phyloP scores from a whole-genome alignment of 2,888 invertebrate species.

The Pachycephus smyrnensis region DNA sequence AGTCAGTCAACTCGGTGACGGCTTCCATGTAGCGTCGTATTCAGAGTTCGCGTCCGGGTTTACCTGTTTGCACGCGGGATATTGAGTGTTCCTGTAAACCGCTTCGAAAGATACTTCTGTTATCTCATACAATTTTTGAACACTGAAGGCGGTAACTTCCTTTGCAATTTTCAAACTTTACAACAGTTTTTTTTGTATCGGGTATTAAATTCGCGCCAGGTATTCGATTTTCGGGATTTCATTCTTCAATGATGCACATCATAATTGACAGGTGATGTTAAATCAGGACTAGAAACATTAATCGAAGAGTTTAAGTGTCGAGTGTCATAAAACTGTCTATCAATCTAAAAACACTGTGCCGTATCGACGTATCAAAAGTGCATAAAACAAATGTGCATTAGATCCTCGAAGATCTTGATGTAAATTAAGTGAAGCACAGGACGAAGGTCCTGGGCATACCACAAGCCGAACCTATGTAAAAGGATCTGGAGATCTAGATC shows the following conservation, averaged over 20 bases:
- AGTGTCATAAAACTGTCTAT: not conserved
- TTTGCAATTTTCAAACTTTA: not conserved
- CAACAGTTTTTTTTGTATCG: not conserved
- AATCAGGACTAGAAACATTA: not conserved
- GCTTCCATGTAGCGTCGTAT: slow-evolving; percentile 32
- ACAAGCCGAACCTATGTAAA: not conserved
- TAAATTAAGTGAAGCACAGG: not conserved
- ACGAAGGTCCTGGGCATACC: not conserved
- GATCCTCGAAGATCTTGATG: not conserved
- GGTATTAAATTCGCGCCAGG: not conserved
- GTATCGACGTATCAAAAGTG: not conserved
- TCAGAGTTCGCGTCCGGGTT: slow-evolving; percentile 13
- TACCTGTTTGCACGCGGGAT: not conserved
- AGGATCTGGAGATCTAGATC: not conserved
- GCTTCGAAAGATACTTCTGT: not conserved
- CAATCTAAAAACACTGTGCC: not conserved
- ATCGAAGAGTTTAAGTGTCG: not conserved
- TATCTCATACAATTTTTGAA: not conserved
- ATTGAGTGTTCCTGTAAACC: not conserved
- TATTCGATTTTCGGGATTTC: not conserved
- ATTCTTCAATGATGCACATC: not conserved
- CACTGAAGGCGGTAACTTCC: not conserved
- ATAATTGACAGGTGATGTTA: not conserved
- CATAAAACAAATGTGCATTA: not conserved
- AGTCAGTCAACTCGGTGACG: slow-evolving; percentile 67